These are phyloP conservation scores for Aricia artaxerxes DNA, from an alignment of 2,888 invertebrate genomes.

Conservation along the genomic window DNA sequence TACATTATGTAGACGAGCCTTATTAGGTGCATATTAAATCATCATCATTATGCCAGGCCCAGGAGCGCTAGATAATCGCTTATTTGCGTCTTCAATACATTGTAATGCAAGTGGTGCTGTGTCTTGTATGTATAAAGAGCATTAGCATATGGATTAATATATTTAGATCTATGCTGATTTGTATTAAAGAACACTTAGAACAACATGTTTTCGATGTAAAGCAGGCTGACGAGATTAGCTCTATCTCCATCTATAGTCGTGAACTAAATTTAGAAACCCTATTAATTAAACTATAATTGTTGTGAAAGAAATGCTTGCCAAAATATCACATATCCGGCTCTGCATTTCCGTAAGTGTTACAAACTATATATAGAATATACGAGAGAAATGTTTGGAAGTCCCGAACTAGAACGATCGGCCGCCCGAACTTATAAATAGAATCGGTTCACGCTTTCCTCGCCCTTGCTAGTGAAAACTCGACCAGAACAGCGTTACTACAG, in stretches of 20 bases:
- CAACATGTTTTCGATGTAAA: not conserved
- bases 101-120: constrained; percentile 37
- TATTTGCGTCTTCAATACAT: constrained; percentile 18
- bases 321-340: constrained; percentile 16
- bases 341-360: constrained; percentile 23
- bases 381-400: constrained; percentile 10
- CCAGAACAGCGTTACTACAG: not conserved
- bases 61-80: constrained; percentile 31
- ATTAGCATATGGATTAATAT: constrained; percentile 9
- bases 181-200: not conserved
- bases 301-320: not conserved
- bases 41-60: constrained; percentile 32
- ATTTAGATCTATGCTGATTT: not conserved
- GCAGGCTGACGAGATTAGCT: not conserved
- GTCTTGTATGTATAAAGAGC: not conserved
- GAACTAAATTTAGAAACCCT: not conserved
- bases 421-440: constrained; percentile 71
- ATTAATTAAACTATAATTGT: constrained; percentile 1
- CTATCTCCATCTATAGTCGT: not conserved
- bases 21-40: constrained; percentile 34
- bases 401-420: constrained; percentile 48
- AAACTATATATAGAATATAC: constrained; percentile 29
- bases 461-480: constrained; percentile 44
- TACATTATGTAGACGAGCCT: constrained; percentile 35
- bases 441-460: constrained; percentile 51